Evolutionary conservation across 2,888 invertebrate species (phyloP), one percentile per base, ranked within the genome.

Genomic region (Drosophila anceps): DNA sequence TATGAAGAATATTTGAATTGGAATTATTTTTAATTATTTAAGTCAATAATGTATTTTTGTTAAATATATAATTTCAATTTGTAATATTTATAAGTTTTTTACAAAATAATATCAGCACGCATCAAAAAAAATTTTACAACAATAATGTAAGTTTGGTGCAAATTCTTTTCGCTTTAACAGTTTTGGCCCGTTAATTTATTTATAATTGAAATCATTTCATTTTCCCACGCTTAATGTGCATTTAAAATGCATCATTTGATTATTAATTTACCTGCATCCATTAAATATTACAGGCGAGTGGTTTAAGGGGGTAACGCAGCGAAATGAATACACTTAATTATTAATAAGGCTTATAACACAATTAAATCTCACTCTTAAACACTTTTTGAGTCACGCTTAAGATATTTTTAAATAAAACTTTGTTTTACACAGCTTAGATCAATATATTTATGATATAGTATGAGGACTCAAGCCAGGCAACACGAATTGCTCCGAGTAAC

Each of bases 261-360:
- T 63, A 62, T 69, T 66, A 64, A 85, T 86, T 84, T 85, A 88
- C 86, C 88, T 86, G 86, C 84, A 80, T 86, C 86, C 86, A 85
- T 86, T 80, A 86, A 86, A 70, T 80, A 72, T 64, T 69, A 55
- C 64, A 54, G 69, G 57, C 54, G 43, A 66, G 37, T 39, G 54
- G 65, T 27, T 9, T 20, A 13, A 13, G 20, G 39, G 15, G 29
- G 37, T 13, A 39, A 51, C 41, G 35, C 41, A 50, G 55, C 46
- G 58, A 64, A 69, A 71, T 59, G 51, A 60, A 73, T 73, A 69
- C 80, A 80, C 84, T 81, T 43, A 76, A 81, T 79, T 87, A 87
- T 79, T 76, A 60, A 81, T 69, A 43, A 50, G 70, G 62, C 73
- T 69, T 60, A 62, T 51, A 54, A 64, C 44, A 69, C 73, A 80